Conservation (phyloP, 2,113 vertebrate genomes). For the Acinonyx jubatus region DNA sequence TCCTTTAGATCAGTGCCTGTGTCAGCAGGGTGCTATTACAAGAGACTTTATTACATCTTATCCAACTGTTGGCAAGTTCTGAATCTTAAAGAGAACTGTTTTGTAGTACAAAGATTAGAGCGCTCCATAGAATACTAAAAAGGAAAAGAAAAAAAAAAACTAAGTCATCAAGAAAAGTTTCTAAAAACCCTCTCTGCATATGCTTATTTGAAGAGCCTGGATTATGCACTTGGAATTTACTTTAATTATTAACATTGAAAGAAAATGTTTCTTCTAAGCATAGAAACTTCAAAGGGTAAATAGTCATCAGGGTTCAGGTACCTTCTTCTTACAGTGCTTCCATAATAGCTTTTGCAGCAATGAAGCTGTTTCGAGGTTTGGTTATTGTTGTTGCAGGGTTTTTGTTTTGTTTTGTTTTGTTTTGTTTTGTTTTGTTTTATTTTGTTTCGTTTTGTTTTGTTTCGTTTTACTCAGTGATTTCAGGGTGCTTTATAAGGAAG, state of each 20-base stretch:
- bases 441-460: neutral
- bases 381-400: neutral
- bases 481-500: slow-evolving; percentile 9
- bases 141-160: slow-evolving; percentile 25
- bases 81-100: slow-evolving; percentile 81
- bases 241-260: slow-evolving; percentile 70
- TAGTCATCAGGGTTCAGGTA: slow-evolving; percentile 27
- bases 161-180: slow-evolving; percentile 60
- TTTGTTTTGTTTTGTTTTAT: slow-evolving; percentile 3
- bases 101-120: slow-evolving; percentile 77
- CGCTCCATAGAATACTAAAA: slow-evolving; percentile 66
- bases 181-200: slow-evolving; percentile 35
- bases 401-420: neutral
- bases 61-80: slow-evolving; percentile 83
- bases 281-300: slow-evolving; percentile 70
- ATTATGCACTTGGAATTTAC: neutral
- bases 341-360: neutral
- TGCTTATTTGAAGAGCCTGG: slow-evolving; percentile 42
- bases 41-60: slow-evolving; percentile 84
- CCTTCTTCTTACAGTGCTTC: slow-evolving; percentile 30
- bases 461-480: neutral
- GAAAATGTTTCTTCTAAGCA: slow-evolving; percentile 66
- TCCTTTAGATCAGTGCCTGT: slow-evolving; percentile 77
- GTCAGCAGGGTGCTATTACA: slow-evolving; percentile 80
- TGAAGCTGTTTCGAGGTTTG: neutral